Conservation (phyloP, 2,113 vertebrate species). For the Actenoides lindsayi region DNA sequence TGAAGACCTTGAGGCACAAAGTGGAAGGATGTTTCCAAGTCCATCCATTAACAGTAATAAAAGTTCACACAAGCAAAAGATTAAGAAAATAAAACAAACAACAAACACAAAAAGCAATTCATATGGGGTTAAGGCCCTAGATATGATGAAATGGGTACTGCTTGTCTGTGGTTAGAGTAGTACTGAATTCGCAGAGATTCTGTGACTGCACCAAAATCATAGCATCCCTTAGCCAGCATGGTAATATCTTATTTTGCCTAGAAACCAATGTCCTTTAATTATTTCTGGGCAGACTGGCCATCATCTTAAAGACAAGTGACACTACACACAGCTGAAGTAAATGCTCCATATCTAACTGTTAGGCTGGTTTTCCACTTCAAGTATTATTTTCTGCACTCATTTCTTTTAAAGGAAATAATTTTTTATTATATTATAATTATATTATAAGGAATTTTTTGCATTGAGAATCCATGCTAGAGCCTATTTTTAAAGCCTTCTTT, state of each 20-base stretch:
- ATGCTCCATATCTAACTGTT: background rate
- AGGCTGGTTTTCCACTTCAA: background rate
- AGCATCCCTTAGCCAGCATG: background rate
- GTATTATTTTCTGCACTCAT: background rate
- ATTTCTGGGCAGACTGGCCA: background rate
- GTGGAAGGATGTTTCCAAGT: background rate
- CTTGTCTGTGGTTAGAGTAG: background rate
- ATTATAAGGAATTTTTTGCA: background rate
- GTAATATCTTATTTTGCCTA: background rate
- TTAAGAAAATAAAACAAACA: background rate
- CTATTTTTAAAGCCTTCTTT: background rate
- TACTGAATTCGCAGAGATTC: background rate
- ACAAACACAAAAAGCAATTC: background rate
- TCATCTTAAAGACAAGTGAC: background rate
- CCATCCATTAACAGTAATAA: background rate
- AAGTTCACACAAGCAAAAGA: background rate
- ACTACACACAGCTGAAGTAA: background rate
- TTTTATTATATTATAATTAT: too few relatives aligned
- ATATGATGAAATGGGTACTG: background rate
- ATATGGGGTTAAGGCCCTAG: background rate
- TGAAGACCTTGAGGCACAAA: background rate
- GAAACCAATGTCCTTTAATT: background rate
- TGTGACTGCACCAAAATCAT: background rate
- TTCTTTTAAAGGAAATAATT: background rate
- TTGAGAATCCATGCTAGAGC: background rate